Evolutionary conservation across 2,113 vertebrate genomes (phyloP).

Genomic region (Grallaria varia): DNA sequence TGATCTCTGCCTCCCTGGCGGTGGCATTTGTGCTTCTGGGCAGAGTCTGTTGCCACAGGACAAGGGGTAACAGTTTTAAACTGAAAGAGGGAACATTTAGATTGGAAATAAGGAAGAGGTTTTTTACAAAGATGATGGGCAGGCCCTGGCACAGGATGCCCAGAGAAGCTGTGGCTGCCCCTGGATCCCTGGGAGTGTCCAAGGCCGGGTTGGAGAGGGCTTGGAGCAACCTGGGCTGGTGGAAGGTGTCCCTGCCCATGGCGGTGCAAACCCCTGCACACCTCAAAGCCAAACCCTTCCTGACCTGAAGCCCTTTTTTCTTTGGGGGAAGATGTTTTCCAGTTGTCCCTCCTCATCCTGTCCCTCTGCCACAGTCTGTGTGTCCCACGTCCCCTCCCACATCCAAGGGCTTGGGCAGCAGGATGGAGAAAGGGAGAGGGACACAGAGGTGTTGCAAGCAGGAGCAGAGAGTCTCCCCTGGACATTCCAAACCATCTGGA

Average conservation of each 20-base stretch:
- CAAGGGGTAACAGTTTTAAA: background rate
- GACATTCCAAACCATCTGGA: background rate
- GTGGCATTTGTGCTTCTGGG: background rate
- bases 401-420: background rate
- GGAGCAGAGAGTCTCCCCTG: background rate
- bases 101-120: background rate
- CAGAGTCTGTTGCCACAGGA: background rate
- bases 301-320: background rate
- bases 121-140: background rate
- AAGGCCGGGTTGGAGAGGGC: background rate
- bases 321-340: background rate
- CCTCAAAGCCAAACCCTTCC: background rate
- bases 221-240: background rate
- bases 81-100: background rate
- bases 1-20: background rate
- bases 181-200: background rate
- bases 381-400: background rate
- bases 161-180: background rate
- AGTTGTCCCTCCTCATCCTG: background rate
- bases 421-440: background rate
- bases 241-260: background rate
- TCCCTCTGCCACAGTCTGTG: background rate
- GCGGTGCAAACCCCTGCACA: background rate
- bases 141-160: background rate
- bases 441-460: too few species aligned